These are phyloP conservation scores for Limnephilus rhombicus DNA, from an alignment of 2,888 invertebrate genomes.

Conservation along the genomic window DNA sequence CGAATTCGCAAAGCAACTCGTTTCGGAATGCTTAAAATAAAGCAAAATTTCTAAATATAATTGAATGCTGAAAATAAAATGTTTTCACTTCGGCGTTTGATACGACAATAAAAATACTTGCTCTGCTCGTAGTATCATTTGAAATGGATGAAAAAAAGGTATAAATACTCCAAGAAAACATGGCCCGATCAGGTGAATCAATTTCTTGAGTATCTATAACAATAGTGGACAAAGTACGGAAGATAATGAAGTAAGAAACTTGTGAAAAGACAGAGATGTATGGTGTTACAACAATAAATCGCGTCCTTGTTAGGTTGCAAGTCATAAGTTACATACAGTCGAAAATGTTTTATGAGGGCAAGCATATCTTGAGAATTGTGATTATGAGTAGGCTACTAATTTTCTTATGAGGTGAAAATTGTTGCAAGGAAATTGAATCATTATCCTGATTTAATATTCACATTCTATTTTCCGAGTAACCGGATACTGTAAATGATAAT, in stretches of 20 bases:
- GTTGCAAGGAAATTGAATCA: neutral
- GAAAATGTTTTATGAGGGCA: too few species aligned
- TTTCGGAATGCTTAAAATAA: neutral
- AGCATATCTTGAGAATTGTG: neutral
- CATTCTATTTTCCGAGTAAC: neutral
- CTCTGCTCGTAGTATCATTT: too few species aligned
- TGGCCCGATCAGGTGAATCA: too few species aligned
- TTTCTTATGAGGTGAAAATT: neutral
- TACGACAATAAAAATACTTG: neutral
- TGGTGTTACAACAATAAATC: too few species aligned
- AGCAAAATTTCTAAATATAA: neutral
- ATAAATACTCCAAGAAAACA: too few species aligned
- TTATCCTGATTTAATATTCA: neutral
- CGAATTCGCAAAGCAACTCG: constrained; percentile 18
- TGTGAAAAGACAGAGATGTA: too few species aligned
- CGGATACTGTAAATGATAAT: neutral
- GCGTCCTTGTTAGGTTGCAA: too few species aligned
- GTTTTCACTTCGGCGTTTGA: neutral
- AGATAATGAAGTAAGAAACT: too few species aligned
- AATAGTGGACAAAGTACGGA: neutral
- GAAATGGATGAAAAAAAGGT: too few species aligned
- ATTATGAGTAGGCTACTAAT: neutral
- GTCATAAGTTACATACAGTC: too few species aligned
- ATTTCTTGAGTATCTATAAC: neutral
- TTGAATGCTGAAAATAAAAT: neutral